A percentile compares a stretch with the other conserved stretches of the same genome.
Evolutionary conservation across 2,888 invertebrate genomes (phyloP).

Genomic region (Caenorhabditis parvicauda): DNA sequence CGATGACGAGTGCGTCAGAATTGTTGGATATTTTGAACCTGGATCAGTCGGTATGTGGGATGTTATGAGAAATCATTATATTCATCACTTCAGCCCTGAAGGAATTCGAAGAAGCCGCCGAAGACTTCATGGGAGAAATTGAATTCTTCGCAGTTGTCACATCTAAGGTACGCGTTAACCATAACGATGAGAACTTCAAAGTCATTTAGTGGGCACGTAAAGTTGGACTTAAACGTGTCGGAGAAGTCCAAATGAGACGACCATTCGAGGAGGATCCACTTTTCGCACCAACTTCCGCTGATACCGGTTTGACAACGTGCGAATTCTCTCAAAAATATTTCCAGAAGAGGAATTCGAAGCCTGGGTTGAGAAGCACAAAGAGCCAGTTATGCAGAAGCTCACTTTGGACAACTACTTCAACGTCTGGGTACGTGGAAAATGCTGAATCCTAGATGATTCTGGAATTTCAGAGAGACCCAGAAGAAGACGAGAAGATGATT

Average conservation of each 20-base stretch:
- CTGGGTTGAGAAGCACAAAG: conserved; percentile 62
- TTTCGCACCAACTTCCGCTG: conserved; percentile 55
- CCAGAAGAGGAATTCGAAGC: conserved; percentile 62
- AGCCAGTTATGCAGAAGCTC: conserved; percentile 63
- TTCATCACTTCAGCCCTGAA: conserved; percentile 50
- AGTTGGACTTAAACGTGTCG: conserved; percentile 59
- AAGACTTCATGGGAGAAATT: conserved; percentile 63
- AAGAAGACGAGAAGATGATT: conserved; percentile 61
- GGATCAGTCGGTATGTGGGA: conserved; percentile 52
- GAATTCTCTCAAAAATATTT: background rate
- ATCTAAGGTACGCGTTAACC: conserved; percentile 39
- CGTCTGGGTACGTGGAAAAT: conserved; percentile 53
- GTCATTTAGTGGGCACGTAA: conserved; percentile 60
- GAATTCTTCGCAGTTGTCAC: conserved; percentile 63
- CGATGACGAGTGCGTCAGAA: conserved; percentile 58
- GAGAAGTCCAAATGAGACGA: conserved; percentile 61
- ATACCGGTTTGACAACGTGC: conserved; percentile 13
- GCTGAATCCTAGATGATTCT: background rate
- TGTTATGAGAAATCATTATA: background rate
- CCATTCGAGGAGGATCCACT: conserved; percentile 62
- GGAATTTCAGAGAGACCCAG: conserved; percentile 55
- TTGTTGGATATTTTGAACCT: conserved; percentile 62
- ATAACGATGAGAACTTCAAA: background rate
- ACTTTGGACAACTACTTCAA: conserved; percentile 62
- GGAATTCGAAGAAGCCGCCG: conserved; percentile 63